Percentiles rank a stretch among this genome's conserved stretches.
Evolutionary conservation across 2,113 vertebrate genomes (phyloP).

Genomic region (Boulengeromyrus knoepffleri): DNA sequence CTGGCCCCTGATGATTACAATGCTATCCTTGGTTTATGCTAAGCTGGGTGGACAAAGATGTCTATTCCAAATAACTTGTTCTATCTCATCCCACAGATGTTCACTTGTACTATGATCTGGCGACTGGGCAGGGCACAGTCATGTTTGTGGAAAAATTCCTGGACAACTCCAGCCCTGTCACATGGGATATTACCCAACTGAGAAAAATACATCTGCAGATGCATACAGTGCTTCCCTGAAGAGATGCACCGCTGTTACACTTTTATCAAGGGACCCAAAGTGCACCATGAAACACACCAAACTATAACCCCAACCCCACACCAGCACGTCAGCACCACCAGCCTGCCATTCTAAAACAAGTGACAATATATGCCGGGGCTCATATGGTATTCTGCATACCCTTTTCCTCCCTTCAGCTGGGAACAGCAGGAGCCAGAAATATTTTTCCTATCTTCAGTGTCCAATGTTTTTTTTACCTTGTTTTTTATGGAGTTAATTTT

Average conservation of each 20-base stretch:
- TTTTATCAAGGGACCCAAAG: background rate
- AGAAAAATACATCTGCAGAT: background rate
- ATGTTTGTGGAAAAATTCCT: background rate
- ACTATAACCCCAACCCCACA: background rate
- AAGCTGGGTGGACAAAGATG: background rate
- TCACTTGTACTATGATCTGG: background rate
- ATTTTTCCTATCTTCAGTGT: background rate
- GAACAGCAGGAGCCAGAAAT: background rate
- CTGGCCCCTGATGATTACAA: background rate
- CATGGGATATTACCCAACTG: background rate
- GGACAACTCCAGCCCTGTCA: background rate
- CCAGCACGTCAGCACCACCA: background rate
- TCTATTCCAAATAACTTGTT: background rate
- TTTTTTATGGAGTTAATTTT: no score
- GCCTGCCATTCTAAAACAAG: background rate
- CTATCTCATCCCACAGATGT: background rate
- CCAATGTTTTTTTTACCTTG: background rate
- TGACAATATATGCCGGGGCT: background rate
- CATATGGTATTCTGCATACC: background rate
- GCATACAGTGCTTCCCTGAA: background rate
- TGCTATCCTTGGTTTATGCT: background rate
- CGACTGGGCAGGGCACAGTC: background rate
- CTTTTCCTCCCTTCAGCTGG: background rate
- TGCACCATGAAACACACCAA: background rate
- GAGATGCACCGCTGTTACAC: background rate